Evolutionary conservation across 2,113 vertebrate genomes (phyloP).

Genomic region (Tapirus terrestris): DNA sequence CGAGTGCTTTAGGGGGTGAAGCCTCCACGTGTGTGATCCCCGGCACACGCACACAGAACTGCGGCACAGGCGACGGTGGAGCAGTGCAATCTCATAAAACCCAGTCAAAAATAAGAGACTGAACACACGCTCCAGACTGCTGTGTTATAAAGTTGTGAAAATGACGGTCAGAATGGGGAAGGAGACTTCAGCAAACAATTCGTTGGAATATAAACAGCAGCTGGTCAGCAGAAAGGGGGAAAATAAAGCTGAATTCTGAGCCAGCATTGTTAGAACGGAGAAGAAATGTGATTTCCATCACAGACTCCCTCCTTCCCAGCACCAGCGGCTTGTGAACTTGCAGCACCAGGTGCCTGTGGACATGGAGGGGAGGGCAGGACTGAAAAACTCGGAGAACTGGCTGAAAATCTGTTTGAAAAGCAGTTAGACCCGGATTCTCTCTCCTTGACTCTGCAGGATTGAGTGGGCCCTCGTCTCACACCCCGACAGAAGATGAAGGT

Average conservation of each 20-base stretch:
- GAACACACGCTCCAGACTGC: neutral
- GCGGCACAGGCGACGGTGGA: neutral
- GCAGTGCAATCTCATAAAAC: neutral
- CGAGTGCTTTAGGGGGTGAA: neutral
- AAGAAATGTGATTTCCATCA: neutral
- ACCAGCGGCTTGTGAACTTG: neutral
- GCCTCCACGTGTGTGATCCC: neutral
- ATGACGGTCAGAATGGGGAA: neutral
- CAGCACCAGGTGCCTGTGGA: neutral
- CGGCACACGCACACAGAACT: neutral
- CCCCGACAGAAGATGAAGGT: neutral
- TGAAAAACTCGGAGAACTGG: neutral
- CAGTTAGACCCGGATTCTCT: neutral
- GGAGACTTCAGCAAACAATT: neutral
- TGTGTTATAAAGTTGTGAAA: neutral
- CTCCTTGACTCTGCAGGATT: neutral
- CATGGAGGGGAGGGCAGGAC: neutral
- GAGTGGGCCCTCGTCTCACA: neutral
- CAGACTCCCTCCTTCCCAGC: neutral
- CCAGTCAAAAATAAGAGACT: conserved; percentile 29
- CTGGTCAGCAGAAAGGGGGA: neutral
- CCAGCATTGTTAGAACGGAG: neutral
- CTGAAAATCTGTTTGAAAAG: neutral
- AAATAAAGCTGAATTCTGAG: neutral
- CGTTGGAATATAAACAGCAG: neutral